Conservation (phyloP, 2,113 vertebrate species). For the Sinocyclocheilus anophthalmus region DNA sequence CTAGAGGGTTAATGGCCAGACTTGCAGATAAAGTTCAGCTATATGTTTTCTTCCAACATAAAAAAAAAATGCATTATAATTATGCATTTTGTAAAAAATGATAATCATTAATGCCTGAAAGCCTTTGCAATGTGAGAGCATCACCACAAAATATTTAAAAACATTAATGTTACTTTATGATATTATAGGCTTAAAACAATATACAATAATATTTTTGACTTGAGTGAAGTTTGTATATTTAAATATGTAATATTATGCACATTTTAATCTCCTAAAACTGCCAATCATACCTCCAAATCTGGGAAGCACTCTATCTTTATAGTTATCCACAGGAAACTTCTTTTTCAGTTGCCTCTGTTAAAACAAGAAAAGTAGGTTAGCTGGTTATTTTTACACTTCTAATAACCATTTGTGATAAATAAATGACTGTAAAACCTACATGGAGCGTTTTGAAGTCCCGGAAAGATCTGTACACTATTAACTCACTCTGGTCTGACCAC, state of each 20-base stretch:
- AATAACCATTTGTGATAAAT: background rate
- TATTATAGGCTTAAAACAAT: background rate
- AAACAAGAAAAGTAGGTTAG: background rate
- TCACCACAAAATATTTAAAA: background rate
- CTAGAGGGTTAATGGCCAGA: background rate
- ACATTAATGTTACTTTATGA: background rate
- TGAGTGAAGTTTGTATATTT: background rate
- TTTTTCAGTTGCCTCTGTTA: slow-evolving; percentile 83
- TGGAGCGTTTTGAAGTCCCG: slow-evolving; percentile 85
- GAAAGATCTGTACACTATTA: slow-evolving; percentile 83
- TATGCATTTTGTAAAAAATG: background rate
- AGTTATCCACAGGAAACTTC: slow-evolving; percentile 75
- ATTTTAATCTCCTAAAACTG: slow-evolving; percentile 4
- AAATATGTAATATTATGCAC: background rate
- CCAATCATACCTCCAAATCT: slow-evolving; percentile 69
- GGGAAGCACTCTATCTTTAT: slow-evolving; percentile 68
- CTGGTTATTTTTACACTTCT: background rate
- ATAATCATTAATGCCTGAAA: background rate
- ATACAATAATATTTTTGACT: background rate
- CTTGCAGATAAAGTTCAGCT: background rate
- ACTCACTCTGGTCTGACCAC: slow-evolving; percentile 86
- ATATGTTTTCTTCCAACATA: background rate
- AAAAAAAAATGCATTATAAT: background rate
- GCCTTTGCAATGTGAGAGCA: background rate
- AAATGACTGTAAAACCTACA: slow-evolving; percentile 71